These are phyloP conservation scores for Bambusicola thoracicus DNA, from an alignment of 2,113 vertebrate genomes.

Conservation along the genomic window DNA sequence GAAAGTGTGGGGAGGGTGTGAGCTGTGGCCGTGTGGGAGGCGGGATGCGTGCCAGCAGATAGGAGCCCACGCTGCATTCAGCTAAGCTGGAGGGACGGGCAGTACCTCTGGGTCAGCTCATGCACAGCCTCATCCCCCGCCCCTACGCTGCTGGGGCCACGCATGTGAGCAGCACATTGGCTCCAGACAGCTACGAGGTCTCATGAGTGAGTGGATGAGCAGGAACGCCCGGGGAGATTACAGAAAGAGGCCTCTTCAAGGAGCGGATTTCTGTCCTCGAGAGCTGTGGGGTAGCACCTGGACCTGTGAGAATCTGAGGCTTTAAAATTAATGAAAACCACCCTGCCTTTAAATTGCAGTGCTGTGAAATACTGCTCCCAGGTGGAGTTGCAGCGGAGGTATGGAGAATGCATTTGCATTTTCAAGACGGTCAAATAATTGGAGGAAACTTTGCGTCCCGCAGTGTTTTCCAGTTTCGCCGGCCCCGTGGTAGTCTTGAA, in stretches of 20 bases:
- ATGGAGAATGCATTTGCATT: constrained; percentile 13
- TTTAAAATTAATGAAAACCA: constrained; percentile 48
- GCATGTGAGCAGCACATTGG: not conserved
- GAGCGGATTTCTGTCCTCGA: not conserved
- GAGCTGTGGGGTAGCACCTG: constrained; percentile 1
- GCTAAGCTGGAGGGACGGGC: fast-evolving
- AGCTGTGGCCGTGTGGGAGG: constrained; percentile 16
- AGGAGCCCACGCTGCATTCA: not conserved
- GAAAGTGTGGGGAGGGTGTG: not conserved
- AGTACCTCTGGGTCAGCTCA: constrained; percentile 38
- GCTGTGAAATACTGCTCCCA: constrained; percentile 40
- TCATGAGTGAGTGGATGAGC: fast-evolving
- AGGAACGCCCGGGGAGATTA: not conserved
- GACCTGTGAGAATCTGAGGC: not conserved
- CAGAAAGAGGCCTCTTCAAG: not conserved
- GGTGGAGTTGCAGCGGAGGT: not conserved
- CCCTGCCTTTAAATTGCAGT: constrained; percentile 1
- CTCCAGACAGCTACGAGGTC: fast-evolving
- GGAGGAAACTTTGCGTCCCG: constrained; percentile 3
- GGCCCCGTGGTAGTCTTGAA: not conserved
- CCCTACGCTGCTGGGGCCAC: not conserved
- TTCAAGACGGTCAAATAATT: not conserved
- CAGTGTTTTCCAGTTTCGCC: constrained; percentile 16
- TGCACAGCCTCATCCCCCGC: not conserved
- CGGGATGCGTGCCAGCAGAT: not conserved